phyloP scores from a whole-genome alignment of 2,888 invertebrate species.

The Entomobrya proxima region DNA sequence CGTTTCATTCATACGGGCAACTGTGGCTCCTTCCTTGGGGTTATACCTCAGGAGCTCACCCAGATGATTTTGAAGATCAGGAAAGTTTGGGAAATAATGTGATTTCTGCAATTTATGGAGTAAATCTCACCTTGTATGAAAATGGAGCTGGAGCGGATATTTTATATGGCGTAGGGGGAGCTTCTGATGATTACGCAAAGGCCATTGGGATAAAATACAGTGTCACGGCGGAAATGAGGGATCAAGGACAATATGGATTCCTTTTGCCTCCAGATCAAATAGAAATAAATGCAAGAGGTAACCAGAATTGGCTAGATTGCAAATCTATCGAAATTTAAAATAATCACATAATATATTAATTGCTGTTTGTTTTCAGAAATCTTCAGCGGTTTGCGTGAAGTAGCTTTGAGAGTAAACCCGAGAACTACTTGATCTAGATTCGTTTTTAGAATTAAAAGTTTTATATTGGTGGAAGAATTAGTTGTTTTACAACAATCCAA shows the following conservation, averaged over 20 bases:
- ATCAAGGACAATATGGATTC: conserved; percentile 78
- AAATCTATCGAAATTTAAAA: too few species aligned
- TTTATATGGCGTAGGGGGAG: conserved; percentile 78
- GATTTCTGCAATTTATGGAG: conserved; percentile 73
- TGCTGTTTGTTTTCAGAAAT: neutral
- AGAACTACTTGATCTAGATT: neutral
- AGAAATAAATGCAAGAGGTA: conserved; percentile 76
- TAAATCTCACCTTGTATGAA: conserved; percentile 76
- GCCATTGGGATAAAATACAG: conserved; percentile 78
- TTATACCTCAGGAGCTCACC: conserved; percentile 69
- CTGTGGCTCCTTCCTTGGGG: conserved; percentile 77
- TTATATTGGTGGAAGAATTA: too few species aligned
- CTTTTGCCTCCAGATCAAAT: conserved; percentile 77
- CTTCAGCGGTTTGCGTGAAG: neutral
- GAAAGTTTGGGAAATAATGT: conserved; percentile 71
- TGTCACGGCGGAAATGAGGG: conserved; percentile 79
- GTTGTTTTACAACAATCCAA: too few species aligned
- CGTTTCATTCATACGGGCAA: conserved; percentile 76
- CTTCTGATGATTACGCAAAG: conserved; percentile 79
- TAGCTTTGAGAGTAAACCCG: neutral
- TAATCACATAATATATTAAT: too few species aligned
- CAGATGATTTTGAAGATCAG: conserved; percentile 67
- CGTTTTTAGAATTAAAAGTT: too few species aligned
- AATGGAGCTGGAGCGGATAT: conserved; percentile 72
- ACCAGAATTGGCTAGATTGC: too few species aligned